Percentiles rank a stretch among this genome's conserved stretches.
Conservation (phyloP, 1,140 invertebrate genomes). For the Hydropsyche tenuis region DNA sequence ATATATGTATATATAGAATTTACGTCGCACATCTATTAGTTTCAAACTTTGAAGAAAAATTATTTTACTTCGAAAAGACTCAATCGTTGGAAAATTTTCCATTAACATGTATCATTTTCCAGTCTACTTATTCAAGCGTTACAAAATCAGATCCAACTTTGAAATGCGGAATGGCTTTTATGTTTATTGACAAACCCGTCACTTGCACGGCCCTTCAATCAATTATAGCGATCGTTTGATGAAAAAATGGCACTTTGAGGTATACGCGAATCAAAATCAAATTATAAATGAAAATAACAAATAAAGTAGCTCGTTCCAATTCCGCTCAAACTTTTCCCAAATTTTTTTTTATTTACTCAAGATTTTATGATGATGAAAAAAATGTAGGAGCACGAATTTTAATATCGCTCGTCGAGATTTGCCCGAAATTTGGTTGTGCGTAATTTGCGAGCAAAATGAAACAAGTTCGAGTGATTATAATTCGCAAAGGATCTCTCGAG, state of each 20-base stretch:
- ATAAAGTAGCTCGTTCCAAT: too few species aligned
- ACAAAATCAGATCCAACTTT: constrained; percentile 4
- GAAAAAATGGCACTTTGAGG: too few species aligned
- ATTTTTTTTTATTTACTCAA: too few species aligned
- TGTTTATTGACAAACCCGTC: constrained; percentile 20
- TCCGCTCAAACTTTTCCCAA: too few species aligned
- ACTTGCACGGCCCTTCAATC: constrained; percentile 6
- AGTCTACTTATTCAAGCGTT: background rate
- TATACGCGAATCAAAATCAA: too few species aligned
- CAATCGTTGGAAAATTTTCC: constrained; percentile 1
- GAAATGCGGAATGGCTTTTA: constrained; percentile 16
- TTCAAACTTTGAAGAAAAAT: too few species aligned
- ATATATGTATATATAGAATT: background rate
- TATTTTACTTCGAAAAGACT: too few species aligned
- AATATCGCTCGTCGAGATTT: too few species aligned
- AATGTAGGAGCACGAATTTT: too few species aligned
- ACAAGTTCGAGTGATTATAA: constrained; percentile 5
- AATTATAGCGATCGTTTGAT: constrained; percentile 2
- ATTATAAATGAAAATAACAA: too few species aligned
- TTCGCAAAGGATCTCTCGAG: background rate
- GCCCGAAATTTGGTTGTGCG: background rate
- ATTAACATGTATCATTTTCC: constrained; percentile 16
- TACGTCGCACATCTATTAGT: too few species aligned
- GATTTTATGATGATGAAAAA: too few species aligned
- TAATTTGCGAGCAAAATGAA: background rate